Percentiles rank a stretch among this genome's conserved stretches.
Conservation (phyloP, 2,113 vertebrate genomes). For the Sclerurus mexicanus region DNA sequence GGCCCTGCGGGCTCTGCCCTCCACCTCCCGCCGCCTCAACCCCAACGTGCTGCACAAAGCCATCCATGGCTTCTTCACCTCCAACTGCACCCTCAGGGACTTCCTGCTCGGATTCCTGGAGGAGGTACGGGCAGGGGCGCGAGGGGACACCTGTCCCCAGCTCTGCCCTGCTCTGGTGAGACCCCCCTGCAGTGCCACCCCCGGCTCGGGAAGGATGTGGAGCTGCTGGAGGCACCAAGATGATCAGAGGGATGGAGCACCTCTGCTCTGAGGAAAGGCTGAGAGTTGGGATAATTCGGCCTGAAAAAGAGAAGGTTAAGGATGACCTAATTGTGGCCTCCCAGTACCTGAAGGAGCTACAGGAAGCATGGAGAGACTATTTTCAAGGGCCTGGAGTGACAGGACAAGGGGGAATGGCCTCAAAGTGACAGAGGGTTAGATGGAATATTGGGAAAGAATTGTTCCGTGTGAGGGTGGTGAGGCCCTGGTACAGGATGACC, state of each 20-base stretch:
- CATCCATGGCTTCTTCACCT: constrained; percentile 90
- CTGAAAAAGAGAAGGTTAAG: not conserved
- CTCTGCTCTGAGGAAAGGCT: not conserved
- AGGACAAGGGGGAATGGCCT: not conserved
- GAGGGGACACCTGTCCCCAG: not conserved
- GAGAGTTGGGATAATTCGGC: not conserved
- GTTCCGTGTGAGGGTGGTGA: not conserved
- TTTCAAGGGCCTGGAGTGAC: not conserved
- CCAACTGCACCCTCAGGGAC: constrained; percentile 82
- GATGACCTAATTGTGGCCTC: not conserved
- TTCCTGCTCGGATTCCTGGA: constrained; percentile 90
- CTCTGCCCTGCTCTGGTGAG: not conserved
- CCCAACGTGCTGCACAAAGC: constrained; percentile 92
- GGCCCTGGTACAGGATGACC: not conserved
- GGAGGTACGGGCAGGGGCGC: constrained; percentile 73
- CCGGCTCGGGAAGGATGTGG: not conserved
- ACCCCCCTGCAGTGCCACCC: not conserved
- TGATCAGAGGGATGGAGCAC: not conserved
- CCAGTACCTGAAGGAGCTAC: not conserved
- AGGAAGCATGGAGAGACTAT: not conserved
- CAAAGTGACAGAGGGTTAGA: not conserved
- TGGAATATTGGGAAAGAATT: not conserved
- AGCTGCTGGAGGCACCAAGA: not conserved
- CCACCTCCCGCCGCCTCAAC: constrained; percentile 93
- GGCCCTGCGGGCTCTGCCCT: constrained; percentile 88